Evolutionary conservation across 1,140 invertebrate species (phyloP).

Genomic region (Trypoxylus dichotomus): DNA sequence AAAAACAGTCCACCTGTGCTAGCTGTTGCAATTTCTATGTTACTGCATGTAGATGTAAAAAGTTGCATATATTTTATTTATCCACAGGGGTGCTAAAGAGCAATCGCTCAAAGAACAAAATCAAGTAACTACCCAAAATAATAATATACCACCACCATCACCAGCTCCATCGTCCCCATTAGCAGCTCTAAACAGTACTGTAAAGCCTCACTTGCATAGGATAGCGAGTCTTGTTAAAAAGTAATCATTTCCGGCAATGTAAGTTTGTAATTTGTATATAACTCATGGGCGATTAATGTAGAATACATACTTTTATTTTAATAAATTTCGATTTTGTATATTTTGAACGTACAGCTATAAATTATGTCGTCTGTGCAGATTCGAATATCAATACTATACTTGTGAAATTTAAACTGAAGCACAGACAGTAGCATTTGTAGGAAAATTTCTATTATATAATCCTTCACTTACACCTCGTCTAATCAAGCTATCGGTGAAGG

Average conservation of each 20-base stretch:
- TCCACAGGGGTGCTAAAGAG: conserved; percentile 55
- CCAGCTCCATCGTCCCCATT: conserved; percentile 50
- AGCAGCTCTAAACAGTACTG: conserved; percentile 46
- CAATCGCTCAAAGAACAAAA: conserved; percentile 54
- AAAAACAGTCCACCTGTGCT: too few relatives aligned
- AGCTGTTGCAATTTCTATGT: too few relatives aligned
- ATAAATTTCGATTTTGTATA: neutral
- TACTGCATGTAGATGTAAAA: too few relatives aligned
- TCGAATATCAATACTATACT: neutral
- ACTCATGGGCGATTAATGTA: conserved; percentile 12
- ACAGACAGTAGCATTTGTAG: neutral
- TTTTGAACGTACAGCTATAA: neutral
- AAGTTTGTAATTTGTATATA: conserved; percentile 27
- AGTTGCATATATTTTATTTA: conserved; percentile 9
- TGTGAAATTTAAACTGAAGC: neutral
- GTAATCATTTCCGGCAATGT: conserved; percentile 41
- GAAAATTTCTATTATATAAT: neutral
- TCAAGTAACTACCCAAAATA: conserved; percentile 44
- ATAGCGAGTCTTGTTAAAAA: conserved; percentile 56
- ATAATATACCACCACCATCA: conserved; percentile 49
- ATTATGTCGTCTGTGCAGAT: neutral
- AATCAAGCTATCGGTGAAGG: too few relatives aligned
- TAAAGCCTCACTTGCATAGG: conserved; percentile 54
- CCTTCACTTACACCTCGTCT: neutral
- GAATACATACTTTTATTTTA: conserved; percentile 20